phyloP scores from a whole-genome alignment of 2,888 invertebrate genomes.

The Scelioninae gen. 1 region DNA sequence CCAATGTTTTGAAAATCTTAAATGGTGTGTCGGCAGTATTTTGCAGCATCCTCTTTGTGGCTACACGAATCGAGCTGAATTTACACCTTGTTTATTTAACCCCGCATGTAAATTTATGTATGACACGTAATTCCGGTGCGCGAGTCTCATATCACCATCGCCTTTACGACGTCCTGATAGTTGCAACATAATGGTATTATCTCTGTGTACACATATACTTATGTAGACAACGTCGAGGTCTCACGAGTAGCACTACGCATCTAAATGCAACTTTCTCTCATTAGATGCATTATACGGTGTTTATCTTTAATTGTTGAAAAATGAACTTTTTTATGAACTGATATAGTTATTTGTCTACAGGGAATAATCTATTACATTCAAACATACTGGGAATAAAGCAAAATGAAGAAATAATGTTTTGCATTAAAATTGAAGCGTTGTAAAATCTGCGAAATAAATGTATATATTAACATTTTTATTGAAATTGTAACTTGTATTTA shows the following conservation, averaged over 20 bases:
- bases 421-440: no score
- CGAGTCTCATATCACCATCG: constrained; percentile 65
- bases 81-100: constrained; percentile 65
- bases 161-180: constrained; percentile 68
- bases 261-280: constrained; percentile 61
- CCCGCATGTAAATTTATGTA: constrained; percentile 68
- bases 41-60: constrained; percentile 22
- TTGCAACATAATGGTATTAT: constrained; percentile 65
- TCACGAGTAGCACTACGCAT: constrained; percentile 23
- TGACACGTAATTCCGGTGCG: constrained; percentile 59
- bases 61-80: constrained; percentile 47
- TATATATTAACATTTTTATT: no score
- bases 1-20: not conserved
- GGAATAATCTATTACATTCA: no score
- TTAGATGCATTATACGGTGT: constrained; percentile 33
- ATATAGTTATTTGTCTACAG: no score
- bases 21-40: constrained; percentile 28
- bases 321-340: no score
- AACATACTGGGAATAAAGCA: no score
- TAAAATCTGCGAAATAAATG: no score
- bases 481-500: no score
- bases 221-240: constrained; percentile 33
- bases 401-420: no score
- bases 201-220: constrained; percentile 50
- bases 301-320: no score